These are phyloP conservation scores for Archivesica marissinica DNA, from an alignment of 1,140 invertebrate species.

Conservation along the genomic window DNA sequence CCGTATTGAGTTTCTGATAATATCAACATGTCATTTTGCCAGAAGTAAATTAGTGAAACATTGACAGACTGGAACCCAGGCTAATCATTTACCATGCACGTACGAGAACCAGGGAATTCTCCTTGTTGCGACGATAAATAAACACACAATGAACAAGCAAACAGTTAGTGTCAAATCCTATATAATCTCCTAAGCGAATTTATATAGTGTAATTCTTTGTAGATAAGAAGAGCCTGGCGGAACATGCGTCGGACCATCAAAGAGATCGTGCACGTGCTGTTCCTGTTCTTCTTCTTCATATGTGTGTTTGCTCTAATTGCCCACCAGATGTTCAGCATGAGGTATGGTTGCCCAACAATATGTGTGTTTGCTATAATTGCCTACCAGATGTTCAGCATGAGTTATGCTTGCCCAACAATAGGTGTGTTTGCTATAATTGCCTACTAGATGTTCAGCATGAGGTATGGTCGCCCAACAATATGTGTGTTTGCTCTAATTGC, in stretches of 20 bases:
- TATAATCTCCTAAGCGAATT: not conserved
- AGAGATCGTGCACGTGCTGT: slow-evolving; percentile 45
- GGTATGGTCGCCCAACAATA: no score
- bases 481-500: no score
- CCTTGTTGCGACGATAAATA: no score
- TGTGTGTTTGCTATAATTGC: slow-evolving; percentile 52
- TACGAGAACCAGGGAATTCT: no score
- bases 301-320: slow-evolving; percentile 52
- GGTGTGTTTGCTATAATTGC: slow-evolving; percentile 51
- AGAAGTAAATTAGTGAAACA: no score
- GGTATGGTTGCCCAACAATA: slow-evolving; percentile 43
- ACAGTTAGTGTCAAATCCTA: not conserved
- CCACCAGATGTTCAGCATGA: slow-evolving; percentile 35
- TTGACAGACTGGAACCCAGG: no score
- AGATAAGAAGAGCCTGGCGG: slow-evolving; percentile 56
- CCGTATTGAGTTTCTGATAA: no score
- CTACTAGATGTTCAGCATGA: slow-evolving; percentile 35
- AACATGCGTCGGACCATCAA: slow-evolving; percentile 52
- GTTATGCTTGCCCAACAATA: no score
- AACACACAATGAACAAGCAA: no score
- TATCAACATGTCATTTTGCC: no score
- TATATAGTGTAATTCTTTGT: not conserved
- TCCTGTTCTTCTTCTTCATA: slow-evolving; percentile 56
- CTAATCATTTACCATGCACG: no score
- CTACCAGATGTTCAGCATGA: slow-evolving; percentile 36